Base-by-base conservation (phyloP, 1,140 invertebrate genomes). In the Odontomachus brunneus region DNA sequence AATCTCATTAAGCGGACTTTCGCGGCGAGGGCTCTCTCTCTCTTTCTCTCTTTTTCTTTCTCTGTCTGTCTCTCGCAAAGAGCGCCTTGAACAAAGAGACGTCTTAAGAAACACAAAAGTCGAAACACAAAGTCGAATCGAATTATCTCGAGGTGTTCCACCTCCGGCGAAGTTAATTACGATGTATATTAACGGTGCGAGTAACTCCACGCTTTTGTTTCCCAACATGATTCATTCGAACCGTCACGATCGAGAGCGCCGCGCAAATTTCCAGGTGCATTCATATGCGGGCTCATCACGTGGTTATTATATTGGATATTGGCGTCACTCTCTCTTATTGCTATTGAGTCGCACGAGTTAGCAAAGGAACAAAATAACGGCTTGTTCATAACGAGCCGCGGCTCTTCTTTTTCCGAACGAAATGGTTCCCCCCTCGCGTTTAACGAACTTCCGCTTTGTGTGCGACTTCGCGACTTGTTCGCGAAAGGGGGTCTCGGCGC, bases 391-490 rank as follows among this genome's bases (percentile, higher is more conserved):
- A 67, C 17, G 14, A 51, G 51, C 14, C 24, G 33, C 17, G 29
- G 51, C 3, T 17, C 2, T 19, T 71, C 12, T 55, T 29, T 44
- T 12, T 9, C 24, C 48, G 24, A 80, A 49, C 51, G 14, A 48
- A 57, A 80, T 2, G 75, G 17, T 57, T 80, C 69, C 57, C 65
- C 33, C 65, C 33, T 22, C 75, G 63, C 63, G 38, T 11, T 67
- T 67, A 78, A 67, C 55, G 48, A 67, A 78, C 75, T 78, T 78
- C 75, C 75, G 75, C 51, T 69, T 69, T 44, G 51, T 65, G 73
- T 53, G 26, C 59, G 38, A 75, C 72, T 75, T 75, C 3, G 75
- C 75, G 9, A 69, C 49, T 69, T 55, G 73, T 57, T 80, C 33
- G 51, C 51, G 19, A 80, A 71, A 80, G 53, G 22, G 65, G 65